phyloP scores from a whole-genome alignment of 2,797 vertebrate genomes.

The Sebastolobus alascanus region DNA sequence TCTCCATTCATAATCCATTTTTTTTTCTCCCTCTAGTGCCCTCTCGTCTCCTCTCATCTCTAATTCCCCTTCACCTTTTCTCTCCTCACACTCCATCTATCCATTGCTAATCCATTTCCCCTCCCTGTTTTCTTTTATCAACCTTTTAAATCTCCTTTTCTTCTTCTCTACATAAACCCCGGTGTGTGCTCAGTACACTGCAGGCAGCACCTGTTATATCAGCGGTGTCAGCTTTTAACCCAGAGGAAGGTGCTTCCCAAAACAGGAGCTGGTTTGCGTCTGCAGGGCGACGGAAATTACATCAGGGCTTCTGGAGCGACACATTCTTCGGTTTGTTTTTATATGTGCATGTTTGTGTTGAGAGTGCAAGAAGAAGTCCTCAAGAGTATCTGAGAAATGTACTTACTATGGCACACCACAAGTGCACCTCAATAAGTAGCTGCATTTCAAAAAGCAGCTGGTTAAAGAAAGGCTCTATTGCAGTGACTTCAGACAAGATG shows the following conservation, averaged over 20 bases:
- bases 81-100: conserved; percentile 49
- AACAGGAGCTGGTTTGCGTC: conserved; percentile 29
- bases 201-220: conserved; percentile 61
- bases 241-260: conserved; percentile 31
- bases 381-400: conserved; percentile 15
- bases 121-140: conserved; percentile 60
- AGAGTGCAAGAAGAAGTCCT: neutral
- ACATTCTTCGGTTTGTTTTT: conserved; percentile 33
- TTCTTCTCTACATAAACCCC: conserved; percentile 11
- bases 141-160: conserved; percentile 53
- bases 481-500: neutral
- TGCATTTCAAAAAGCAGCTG: conserved; percentile 12
- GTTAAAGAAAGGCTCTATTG: neutral
- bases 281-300: conserved; percentile 29
- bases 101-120: conserved; percentile 62
- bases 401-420: conserved; percentile 6
- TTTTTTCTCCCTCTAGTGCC: conserved; percentile 42
- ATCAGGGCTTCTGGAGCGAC: conserved; percentile 38
- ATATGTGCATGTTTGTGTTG: conserved; percentile 30
- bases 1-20: conserved; percentile 72
- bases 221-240: conserved; percentile 55
- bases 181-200: conserved; percentile 15
- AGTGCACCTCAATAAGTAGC: neutral
- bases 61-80: conserved; percentile 70
- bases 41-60: conserved; percentile 47